Evolutionary conservation across 2,888 invertebrate species (phyloP).

Genomic region (Plutella xylostella): DNA sequence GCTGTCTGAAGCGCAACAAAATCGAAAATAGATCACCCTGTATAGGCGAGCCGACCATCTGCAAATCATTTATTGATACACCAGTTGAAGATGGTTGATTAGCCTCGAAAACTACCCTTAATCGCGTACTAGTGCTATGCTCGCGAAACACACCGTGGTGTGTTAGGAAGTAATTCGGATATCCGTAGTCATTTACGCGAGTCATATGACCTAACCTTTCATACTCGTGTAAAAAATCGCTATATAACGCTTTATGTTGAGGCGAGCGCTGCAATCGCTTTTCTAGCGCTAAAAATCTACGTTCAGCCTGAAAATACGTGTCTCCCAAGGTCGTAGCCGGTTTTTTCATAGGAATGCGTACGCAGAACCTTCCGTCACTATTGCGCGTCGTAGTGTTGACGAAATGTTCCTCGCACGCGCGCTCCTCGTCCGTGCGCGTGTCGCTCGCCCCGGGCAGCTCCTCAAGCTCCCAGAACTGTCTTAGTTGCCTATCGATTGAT

Average conservation of each 20-base stretch:
- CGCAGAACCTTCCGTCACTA: neutral
- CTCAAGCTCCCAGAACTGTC: conserved; percentile 9
- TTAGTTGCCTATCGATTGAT: neutral
- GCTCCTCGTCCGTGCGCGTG: conserved; percentile 6
- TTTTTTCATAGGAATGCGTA: neutral
- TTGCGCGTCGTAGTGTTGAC: neutral
- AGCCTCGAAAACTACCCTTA: no score
- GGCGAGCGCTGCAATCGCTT: conserved; percentile 5
- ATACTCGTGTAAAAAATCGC: conserved; percentile 10
- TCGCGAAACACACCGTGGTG: conserved; percentile 12
- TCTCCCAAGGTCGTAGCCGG: neutral
- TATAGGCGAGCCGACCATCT: conserved; percentile 2
- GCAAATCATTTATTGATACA: conserved; percentile 6
- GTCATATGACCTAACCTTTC: conserved; percentile 12
- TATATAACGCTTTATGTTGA: conserved; percentile 8
- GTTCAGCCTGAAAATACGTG: conserved; percentile 5
- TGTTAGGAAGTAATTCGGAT: conserved; percentile 1
- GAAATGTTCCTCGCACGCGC: conserved; percentile 8
- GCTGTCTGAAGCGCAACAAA: conserved; percentile 9
- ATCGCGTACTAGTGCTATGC: conserved; percentile 10
- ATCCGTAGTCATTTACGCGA: conserved; percentile 8
- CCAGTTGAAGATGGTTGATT: conserved; percentile 5
- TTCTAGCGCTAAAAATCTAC: conserved; percentile 11
- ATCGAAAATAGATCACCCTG: conserved; percentile 4
- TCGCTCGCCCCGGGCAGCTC: conserved; percentile 7